Evolutionary conservation across 2,888 invertebrate genomes (phyloP).

Genomic region (Morinoia aosen): DNA sequence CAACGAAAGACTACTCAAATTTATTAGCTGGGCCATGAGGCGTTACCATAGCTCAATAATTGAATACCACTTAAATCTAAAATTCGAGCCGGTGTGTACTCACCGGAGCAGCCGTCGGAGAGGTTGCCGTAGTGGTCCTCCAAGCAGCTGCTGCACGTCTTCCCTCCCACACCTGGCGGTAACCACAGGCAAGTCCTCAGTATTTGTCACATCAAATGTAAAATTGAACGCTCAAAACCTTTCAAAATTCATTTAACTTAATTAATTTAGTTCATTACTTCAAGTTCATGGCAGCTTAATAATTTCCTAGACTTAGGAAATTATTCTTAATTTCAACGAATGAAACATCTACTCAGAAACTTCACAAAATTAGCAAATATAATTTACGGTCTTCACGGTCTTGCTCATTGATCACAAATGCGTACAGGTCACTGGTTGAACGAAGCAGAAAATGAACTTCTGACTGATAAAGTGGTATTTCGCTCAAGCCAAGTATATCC

Average conservation of each 20-base stretch:
- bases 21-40: not conserved
- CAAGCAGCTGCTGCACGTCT: slow-evolving; percentile 81
- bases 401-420: too few species aligned
- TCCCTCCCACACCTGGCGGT: slow-evolving; percentile 81
- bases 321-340: not conserved
- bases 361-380: too few species aligned
- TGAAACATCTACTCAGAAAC: not conserved
- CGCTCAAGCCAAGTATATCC: too few species aligned
- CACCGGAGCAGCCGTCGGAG: slow-evolving; percentile 62
- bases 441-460: too few species aligned
- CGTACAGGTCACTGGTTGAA: too few species aligned
- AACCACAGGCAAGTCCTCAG: not conserved
- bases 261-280: not conserved
- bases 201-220: not conserved
- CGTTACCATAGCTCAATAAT: not conserved
- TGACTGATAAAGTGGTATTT: too few species aligned
- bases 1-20: not conserved
- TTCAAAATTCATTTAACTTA: not conserved
- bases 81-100: slow-evolving; percentile 50
- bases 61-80: not conserved
- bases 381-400: too few species aligned
- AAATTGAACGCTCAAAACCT: not conserved
- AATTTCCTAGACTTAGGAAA: not conserved
- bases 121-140: slow-evolving; percentile 64
- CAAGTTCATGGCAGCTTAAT: not conserved